These are phyloP conservation scores for Sebastes elongatus DNA, from an alignment of 2,797 vertebrate species.

Conservation along the genomic window DNA sequence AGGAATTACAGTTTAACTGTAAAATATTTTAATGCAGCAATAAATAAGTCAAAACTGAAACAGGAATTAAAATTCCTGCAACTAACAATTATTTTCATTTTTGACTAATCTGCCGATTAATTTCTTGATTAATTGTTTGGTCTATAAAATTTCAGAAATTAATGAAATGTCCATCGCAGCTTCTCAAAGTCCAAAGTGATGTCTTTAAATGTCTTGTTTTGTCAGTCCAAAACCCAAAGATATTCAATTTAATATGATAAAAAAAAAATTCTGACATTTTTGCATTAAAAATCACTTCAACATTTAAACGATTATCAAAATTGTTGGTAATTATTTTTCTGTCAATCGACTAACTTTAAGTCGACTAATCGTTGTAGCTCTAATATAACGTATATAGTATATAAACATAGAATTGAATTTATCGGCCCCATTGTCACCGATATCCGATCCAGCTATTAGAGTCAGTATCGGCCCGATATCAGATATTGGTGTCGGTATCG, in stretches of 20 bases:
- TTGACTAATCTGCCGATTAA: background rate
- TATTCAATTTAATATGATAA: background rate
- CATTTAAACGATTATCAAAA: no score
- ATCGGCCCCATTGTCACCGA: background rate
- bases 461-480: background rate
- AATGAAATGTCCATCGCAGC: background rate
- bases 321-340: no score
- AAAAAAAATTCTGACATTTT: background rate
- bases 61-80: background rate
- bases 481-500: accelerated
- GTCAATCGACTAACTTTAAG: no score
- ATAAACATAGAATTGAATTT: background rate
- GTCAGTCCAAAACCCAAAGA: background rate
- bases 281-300: no score
- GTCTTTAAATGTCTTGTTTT: background rate
- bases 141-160: background rate
- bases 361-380: no score
- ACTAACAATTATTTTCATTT: background rate
- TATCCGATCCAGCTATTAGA: background rate
- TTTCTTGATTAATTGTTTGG: background rate
- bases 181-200: background rate
- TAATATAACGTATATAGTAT: no score
- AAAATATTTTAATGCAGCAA: background rate
- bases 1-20: background rate
- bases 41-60: background rate